Percentiles rank a stretch among this genome's conserved stretches.
phyloP scores from a whole-genome alignment of 1,140 invertebrate species.

The Subanguina moxae region DNA sequence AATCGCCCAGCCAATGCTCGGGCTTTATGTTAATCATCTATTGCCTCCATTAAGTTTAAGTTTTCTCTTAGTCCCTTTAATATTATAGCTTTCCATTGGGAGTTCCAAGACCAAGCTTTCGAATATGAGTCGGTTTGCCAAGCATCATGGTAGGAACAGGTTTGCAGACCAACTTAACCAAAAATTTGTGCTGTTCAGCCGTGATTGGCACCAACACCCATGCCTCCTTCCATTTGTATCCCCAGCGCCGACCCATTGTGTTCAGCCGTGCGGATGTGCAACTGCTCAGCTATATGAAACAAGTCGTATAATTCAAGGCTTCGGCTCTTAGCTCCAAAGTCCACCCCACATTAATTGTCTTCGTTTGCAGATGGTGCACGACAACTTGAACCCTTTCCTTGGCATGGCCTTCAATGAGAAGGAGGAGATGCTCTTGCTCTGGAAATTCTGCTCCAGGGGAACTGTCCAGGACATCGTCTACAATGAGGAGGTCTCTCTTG shows the following conservation, averaged over 20 bases:
- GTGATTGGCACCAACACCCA: conserved; percentile 58
- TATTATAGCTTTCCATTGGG: conserved; percentile 54
- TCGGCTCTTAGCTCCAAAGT: conserved; percentile 23
- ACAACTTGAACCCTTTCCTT: conserved; percentile 57
- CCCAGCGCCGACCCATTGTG: conserved; percentile 51
- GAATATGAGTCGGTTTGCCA: conserved; percentile 55
- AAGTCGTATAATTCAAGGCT: not conserved
- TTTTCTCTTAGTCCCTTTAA: not conserved
- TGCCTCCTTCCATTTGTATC: conserved; percentile 55
- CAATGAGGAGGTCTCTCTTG: conserved; percentile 52
- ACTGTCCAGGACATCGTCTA: conserved; percentile 58
- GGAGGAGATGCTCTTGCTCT: conserved; percentile 54
- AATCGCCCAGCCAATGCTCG: not conserved
- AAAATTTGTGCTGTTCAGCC: conserved; percentile 13
- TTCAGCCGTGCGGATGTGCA: conserved; percentile 51
- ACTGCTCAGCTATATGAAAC: conserved; percentile 40
- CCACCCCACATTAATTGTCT: conserved; percentile 21
- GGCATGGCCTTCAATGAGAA: conserved; percentile 59
- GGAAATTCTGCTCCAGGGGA: conserved; percentile 58
- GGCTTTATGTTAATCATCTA: not conserved
- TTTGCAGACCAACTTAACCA: too few relatives aligned
- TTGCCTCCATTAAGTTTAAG: too few relatives aligned
- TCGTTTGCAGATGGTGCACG: conserved; percentile 43
- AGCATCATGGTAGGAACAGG: conserved; percentile 43
- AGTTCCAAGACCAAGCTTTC: conserved; percentile 54